Conservation (phyloP, 1,140 invertebrate genomes). For the Zaprionus vittiger region DNA sequence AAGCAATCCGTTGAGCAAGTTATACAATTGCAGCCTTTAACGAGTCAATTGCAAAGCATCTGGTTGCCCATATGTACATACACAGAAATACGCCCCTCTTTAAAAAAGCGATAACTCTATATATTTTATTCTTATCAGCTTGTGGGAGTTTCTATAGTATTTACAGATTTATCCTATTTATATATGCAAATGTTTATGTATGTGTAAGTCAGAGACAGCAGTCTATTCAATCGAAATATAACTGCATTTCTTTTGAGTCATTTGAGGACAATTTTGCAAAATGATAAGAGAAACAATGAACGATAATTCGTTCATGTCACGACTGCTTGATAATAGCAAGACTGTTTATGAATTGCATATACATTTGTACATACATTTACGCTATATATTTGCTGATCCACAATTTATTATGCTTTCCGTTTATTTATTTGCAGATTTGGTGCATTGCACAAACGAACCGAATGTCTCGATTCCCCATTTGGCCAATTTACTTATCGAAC, state of each 20-base stretch:
- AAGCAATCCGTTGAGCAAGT: conserved; percentile 10
- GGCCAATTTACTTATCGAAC: conserved; percentile 98
- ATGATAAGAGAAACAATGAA: conserved; percentile 28
- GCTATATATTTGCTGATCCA: conserved; percentile 4
- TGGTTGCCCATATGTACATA: conserved; percentile 30
- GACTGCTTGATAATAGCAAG: neutral
- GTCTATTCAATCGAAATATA: conserved; percentile 15
- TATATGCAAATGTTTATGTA: neutral
- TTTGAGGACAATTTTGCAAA: neutral
- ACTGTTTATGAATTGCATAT: neutral
- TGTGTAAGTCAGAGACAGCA: neutral
- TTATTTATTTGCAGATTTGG: conserved; percentile 91
- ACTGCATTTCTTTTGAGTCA: neutral
- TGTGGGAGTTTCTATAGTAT: neutral
- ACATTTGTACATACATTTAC: neutral
- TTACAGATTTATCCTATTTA: neutral
- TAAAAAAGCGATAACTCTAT: conserved; percentile 17
- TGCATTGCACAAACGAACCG: conserved; percentile 99
- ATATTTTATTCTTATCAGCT: conserved; percentile 7
- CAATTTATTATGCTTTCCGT: neutral
- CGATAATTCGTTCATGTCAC: conserved; percentile 19
- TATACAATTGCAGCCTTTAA: conserved; percentile 19
- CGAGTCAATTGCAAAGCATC: conserved; percentile 26
- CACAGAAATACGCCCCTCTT: conserved; percentile 41
- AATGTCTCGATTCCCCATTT: conserved; percentile 99